These are phyloP conservation scores for Meiosimyza platycephala DNA, from an alignment of 2,888 invertebrate genomes.

Conservation along the genomic window DNA sequence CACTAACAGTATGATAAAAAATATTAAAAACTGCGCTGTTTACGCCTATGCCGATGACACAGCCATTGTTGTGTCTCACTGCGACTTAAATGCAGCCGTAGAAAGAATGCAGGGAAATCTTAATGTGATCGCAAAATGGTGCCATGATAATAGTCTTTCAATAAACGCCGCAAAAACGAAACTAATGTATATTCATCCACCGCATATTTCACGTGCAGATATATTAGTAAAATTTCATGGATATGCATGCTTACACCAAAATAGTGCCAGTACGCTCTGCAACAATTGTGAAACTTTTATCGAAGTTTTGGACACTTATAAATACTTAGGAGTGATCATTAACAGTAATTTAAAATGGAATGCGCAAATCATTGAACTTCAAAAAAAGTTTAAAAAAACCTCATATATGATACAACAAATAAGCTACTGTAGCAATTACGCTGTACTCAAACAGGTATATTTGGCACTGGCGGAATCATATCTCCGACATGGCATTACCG, in stretches of 20 bases:
- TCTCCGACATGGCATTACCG: not conserved
- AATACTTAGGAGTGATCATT: constrained; percentile 12
- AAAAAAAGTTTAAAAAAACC: not conserved
- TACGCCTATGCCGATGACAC: constrained; percentile 28
- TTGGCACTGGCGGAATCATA: not conserved
- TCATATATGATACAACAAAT: not conserved
- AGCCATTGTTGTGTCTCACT: constrained; percentile 25
- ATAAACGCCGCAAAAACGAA: constrained; percentile 21
- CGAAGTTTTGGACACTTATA: not conserved
- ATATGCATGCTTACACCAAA: not conserved
- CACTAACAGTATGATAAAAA: constrained; percentile 20
- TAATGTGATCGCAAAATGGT: not conserved
- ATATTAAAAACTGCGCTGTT: constrained; percentile 1
- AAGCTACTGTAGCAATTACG: not conserved
- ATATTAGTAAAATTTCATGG: constrained; percentile 1
- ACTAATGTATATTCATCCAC: constrained; percentile 18
- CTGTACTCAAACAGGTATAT: not conserved
- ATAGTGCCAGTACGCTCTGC: too few species aligned
- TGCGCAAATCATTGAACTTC: not conserved
- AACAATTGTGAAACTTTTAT: too few species aligned
- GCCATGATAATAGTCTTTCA: not conserved
- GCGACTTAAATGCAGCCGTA: not conserved
- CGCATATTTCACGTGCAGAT: not conserved
- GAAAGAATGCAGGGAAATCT: constrained; percentile 4
- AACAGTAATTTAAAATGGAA: constrained; percentile 3